Evolutionary conservation across 2,797 vertebrate genomes (phyloP).

Genomic region (Chelon auratus): DNA sequence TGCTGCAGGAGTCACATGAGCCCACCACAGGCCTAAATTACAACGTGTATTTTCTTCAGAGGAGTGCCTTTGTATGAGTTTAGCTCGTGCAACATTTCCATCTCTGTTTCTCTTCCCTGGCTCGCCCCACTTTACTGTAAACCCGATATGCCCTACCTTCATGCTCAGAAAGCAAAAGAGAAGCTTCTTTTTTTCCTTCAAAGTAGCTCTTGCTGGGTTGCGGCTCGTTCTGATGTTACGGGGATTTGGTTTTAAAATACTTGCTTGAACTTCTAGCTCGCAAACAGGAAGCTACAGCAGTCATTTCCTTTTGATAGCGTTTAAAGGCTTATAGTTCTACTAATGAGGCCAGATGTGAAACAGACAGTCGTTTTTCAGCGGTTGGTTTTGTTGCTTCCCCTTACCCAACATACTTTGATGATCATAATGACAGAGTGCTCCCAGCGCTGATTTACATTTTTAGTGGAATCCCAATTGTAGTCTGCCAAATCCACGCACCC

Average conservation of each 20-base stretch:
- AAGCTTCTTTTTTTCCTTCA: constrained; percentile 6
- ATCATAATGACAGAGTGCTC: constrained; percentile 36
- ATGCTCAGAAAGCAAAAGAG: constrained; percentile 14
- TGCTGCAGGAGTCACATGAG: constrained; percentile 76
- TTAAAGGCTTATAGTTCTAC: constrained; percentile 37
- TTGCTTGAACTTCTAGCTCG: constrained; percentile 9
- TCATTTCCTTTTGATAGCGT: constrained; percentile 48
- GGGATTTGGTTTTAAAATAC: constrained; percentile 29
- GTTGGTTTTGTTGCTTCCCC: constrained; percentile 2
- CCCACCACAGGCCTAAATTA: constrained; percentile 83
- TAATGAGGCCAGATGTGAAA: constrained; percentile 60
- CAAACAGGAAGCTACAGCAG: constrained; percentile 57
- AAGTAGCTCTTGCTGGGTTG: constrained; percentile 20
- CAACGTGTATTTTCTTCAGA: constrained; percentile 75
- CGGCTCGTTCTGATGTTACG: constrained; percentile 36
- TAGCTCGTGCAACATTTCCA: constrained; percentile 42
- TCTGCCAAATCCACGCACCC: neutral
- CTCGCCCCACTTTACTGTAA: constrained; percentile 15
- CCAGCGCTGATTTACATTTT: constrained; percentile 15
- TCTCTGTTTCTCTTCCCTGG: constrained; percentile 4
- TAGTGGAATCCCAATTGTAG: neutral
- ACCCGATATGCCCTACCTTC: neutral
- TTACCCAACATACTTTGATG: constrained; percentile 28
- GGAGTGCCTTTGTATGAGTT: constrained; percentile 65
- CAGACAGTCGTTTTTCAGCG: constrained; percentile 30